A percentile compares a stretch with the other conserved stretches of the same genome.
Conservation (phyloP, 2,113 vertebrate species). For the Merops nubicus region DNA sequence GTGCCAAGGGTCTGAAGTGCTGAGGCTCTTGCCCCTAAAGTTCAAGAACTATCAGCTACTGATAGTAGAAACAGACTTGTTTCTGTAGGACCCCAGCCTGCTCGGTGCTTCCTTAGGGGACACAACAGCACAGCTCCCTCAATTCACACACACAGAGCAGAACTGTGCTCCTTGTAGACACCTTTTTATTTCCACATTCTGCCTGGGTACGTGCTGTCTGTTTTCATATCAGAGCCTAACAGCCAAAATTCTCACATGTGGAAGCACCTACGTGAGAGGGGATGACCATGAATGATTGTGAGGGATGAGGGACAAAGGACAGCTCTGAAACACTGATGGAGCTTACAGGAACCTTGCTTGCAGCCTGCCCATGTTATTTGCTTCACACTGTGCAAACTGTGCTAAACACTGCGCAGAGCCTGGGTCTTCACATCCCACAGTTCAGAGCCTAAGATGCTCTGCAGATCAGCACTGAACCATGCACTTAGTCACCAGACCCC, state of each 20-base stretch:
- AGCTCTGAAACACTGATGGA: neutral
- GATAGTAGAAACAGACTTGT: neutral
- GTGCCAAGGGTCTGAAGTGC: neutral
- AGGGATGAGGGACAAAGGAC: neutral
- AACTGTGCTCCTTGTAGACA: accelerated
- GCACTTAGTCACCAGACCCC: neutral
- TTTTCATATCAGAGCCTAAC: neutral
- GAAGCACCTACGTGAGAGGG: neutral
- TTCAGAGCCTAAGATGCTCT: neutral
- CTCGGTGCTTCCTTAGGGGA: neutral
- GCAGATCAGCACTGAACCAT: neutral
- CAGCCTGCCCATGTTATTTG: accelerated
- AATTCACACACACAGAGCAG: accelerated
- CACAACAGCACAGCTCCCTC: neutral
- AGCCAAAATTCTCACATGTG: neutral
- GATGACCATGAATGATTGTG: neutral
- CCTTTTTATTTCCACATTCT: neutral
- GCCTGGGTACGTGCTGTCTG: neutral
- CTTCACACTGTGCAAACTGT: neutral
- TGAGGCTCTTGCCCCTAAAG: accelerated
- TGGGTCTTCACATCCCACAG: neutral
- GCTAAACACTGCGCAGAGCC: neutral
- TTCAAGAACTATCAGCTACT: neutral
- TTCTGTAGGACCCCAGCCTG: neutral
- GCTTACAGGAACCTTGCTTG: neutral